Conservation (phyloP, 2,797 vertebrate genomes). For the Hydrophis major region DNA sequence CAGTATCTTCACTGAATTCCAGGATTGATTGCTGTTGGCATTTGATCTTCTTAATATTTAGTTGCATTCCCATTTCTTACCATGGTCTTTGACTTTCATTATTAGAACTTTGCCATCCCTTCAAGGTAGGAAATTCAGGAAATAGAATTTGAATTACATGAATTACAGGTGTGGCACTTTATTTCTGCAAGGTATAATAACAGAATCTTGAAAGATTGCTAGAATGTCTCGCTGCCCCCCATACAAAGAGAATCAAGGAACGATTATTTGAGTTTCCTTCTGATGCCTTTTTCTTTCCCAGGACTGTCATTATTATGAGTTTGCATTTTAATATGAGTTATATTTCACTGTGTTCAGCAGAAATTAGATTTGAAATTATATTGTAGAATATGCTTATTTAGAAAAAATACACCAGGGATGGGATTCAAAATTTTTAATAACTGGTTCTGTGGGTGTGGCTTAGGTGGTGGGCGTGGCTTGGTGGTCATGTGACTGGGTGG, state of each 20-base stretch:
- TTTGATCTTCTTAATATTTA: background rate
- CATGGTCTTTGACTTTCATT: background rate
- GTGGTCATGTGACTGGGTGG: too few species aligned
- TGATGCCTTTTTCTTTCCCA: background rate
- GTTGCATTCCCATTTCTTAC: background rate
- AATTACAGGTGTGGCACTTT: background rate
- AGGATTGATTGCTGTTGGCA: background rate
- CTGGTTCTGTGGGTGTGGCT: too few species aligned
- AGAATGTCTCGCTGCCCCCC: background rate
- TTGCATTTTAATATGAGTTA: background rate
- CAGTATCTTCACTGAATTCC: background rate
- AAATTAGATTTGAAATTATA: background rate
- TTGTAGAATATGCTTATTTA: background rate
- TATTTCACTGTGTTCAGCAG: background rate
- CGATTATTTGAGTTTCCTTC: background rate
- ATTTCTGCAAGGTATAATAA: background rate
- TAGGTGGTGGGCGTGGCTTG: too few species aligned
- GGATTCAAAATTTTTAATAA: too few species aligned
- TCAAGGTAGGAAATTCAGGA: background rate
- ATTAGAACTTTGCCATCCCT: background rate
- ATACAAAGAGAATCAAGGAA: background rate
- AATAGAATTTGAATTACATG: background rate
- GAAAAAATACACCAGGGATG: background rate
- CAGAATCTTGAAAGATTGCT: background rate
- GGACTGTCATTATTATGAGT: background rate